These are phyloP conservation scores for Alethe castanea DNA, from an alignment of 2,113 vertebrate species.

Conservation along the genomic window DNA sequence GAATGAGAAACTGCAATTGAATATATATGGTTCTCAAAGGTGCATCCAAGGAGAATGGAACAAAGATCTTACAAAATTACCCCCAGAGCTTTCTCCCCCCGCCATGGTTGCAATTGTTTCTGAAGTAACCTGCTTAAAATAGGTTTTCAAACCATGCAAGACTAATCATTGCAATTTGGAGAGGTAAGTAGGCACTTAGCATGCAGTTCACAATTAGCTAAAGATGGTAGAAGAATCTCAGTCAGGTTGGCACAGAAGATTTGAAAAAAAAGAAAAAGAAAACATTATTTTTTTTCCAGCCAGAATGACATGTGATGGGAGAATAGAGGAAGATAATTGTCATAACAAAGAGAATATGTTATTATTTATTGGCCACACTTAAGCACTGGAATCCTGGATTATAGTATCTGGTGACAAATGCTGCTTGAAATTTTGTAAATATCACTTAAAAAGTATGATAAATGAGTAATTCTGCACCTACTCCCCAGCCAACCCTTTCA, in stretches of 20 bases:
- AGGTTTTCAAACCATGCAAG: constrained; percentile 35
- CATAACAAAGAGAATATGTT: constrained; percentile 69
- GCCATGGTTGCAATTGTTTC: not conserved
- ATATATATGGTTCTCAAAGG: not conserved
- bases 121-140: constrained; percentile 40
- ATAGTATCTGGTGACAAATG: constrained; percentile 65
- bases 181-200: constrained; percentile 40
- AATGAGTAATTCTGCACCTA: not conserved
- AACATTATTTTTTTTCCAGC: constrained; percentile 23
- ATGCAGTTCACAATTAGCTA: constrained; percentile 48
- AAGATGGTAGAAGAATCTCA: constrained; percentile 38
- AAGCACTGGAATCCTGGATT: constrained; percentile 58
- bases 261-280: not conserved
- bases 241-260: constrained; percentile 13
- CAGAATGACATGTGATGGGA: constrained; percentile 68
- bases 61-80: not conserved
- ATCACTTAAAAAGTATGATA: constrained; percentile 37
- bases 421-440: constrained; percentile 56
- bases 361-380: constrained; percentile 71
- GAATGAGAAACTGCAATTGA: not conserved
- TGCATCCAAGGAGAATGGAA: not conserved
- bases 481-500: not conserved
- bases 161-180: constrained; percentile 42
- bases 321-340: constrained; percentile 62
- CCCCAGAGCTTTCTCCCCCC: not conserved